Base-by-base conservation (phyloP, 2,797 vertebrate species). In the Australoheros facetus region DNA sequence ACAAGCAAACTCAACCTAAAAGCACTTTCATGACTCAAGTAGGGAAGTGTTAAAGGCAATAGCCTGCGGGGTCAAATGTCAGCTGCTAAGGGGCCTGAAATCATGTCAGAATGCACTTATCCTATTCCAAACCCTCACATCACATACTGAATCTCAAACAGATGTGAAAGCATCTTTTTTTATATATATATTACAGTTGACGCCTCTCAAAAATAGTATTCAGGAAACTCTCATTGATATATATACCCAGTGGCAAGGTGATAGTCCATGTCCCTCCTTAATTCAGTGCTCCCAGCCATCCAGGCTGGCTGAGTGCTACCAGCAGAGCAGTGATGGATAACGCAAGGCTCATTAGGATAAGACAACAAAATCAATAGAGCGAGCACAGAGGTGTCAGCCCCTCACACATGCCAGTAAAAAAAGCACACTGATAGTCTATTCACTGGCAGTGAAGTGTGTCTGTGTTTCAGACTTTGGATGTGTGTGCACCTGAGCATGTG, bases 301-400 rank as follows among this genome's bases (percentile, higher is more conserved):
- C 71, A 14, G 76, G 48, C 80, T 26, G 77, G 70, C 79, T 83
- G 88, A 89, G 91, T 85, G 84, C 86, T 73, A 76, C 80, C 77
- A 83, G 79, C n/a, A 1, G 77, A 82, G 83, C 87, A 34, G 86
- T 91, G 92, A 93, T 93, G 92, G 92, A 92, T 92, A 88, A 92
- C 81, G 78, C 90, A 85, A 83, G 89, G 84, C 93, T 93, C 91
- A 93, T 95, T 93, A 93, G 88, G 89, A 87, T 85, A 89, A 91
- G 91, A 91, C 93, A 92, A 94, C 88, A 82, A 91, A 93, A 95
- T 95, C 94, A 91, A 94, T 94, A 92, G 90, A 88, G 7, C 66
- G 14, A 73, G 88, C 56, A 9, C 56, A 39, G 85, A 88, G 81
- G 88, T 93, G 92, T 90, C 90, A 88, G 85, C 28, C 34, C 81